Base-by-base conservation (phyloP, 2,888 invertebrate genomes). In the Saturnia japonica region DNA sequence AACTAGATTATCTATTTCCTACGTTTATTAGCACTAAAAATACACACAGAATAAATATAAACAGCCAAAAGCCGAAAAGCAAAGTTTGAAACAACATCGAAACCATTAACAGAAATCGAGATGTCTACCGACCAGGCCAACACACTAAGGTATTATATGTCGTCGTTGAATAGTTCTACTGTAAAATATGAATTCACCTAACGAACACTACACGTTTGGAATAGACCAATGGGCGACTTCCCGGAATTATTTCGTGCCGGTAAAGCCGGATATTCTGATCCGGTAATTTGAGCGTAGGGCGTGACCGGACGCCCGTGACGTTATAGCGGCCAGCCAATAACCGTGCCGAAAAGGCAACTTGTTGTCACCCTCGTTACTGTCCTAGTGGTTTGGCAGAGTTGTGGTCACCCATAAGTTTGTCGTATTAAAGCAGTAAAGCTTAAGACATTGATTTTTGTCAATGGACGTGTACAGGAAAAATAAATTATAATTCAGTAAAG, bases 221-320 rank as follows among this genome's bases (percentile, higher is more conserved):
- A 40, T 64, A 3, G 64, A 72, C 73, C 73, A 81, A 78, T 75
- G 43, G 71, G 67, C 71, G 64, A 79, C 74, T 72, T 77, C 76
- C 76, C 72, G 47, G 34, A 22, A 62, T 71, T 68, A 68, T 47
- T 47, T 45, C 60, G 28, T 69, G 54, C 73, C 70, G 76, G 75
- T 78, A 79, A 80, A 76, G 74, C 83, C 82, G 86, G 86, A 82
- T 84, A 85, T 83, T 84, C 81, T 89, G 83, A 89, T 87, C 88
- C 89, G 82, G 85, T 85, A 83, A 82, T 80, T 80, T 78, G 77
- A 80, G 80, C 81, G 81, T 78, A 80, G 83, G 91, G 89, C 91
- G 91, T 88, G 89, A 88, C 83, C 81, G 79, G 78, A 74, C 81
- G 77, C 81, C 82, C 72, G 84, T 92, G 91, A 91, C 91, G 91